Conservation (phyloP, 2,113 vertebrate species). For the human (Homo sapiens) region DNA sequence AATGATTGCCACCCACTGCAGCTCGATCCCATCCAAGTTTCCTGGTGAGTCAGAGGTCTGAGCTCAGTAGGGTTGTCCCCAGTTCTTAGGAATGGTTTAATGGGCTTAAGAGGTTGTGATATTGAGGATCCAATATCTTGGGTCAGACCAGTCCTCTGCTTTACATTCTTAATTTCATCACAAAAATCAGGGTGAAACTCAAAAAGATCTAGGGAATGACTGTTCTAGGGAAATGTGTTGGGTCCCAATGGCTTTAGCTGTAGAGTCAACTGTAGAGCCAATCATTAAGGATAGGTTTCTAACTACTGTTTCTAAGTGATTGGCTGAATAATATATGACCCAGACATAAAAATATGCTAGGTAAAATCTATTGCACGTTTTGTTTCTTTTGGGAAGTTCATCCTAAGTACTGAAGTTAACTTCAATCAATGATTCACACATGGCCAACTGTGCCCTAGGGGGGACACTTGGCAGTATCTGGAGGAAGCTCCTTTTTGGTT, state of each 20-base stretch:
- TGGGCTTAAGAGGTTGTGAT: not conserved
- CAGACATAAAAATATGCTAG: not conserved
- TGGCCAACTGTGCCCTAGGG: not conserved
- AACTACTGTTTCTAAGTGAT: no score
- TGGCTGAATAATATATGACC: not conserved
- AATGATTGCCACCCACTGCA: no score
- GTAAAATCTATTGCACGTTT: not conserved
- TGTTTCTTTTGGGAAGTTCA: not conserved
- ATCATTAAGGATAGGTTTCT: no score
- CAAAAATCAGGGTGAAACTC: not conserved
- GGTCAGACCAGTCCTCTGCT: not conserved
- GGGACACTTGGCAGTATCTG: not conserved
- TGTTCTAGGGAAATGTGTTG: no score
- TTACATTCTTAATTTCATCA: not conserved
- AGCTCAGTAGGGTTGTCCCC: not conserved
- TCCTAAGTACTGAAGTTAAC: not conserved
- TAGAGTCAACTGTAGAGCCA: no score
- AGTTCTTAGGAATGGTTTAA: not conserved
- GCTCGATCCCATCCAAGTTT: fast-evolving
- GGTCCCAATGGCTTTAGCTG: no score
- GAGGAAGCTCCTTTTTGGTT: not conserved
- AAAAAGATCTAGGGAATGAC: not conserved
- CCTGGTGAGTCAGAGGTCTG: not conserved
- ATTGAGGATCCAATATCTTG: not conserved
- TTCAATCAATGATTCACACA: not conserved